A percentile compares a stretch with the other conserved stretches of the same genome.
Conservation (phyloP, 2,797 vertebrate species). For the Neomorphus geoffroyi region DNA sequence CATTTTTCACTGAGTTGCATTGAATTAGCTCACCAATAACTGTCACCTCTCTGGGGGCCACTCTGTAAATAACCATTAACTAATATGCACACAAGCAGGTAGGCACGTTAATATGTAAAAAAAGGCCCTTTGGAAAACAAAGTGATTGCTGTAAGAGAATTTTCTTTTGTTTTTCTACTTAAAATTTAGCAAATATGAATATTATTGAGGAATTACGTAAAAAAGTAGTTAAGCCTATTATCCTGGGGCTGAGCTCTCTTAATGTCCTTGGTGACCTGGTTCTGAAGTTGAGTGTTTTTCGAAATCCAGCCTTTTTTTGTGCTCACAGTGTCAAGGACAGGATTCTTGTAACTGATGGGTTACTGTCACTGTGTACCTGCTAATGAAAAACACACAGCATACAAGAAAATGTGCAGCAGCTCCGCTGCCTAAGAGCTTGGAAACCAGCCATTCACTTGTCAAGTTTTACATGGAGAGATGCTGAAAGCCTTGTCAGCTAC, state of each 20-base stretch:
- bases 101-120: not conserved
- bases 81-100: not conserved
- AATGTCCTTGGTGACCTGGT: not conserved
- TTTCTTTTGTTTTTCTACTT: not conserved
- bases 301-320: not conserved
- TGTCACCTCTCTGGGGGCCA: not conserved
- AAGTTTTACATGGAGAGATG: not conserved
- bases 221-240: not conserved
- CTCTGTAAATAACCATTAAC: not conserved
- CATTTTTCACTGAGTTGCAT: not conserved
- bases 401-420: not conserved
- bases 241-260: not conserved
- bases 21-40: not conserved
- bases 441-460: constrained; percentile 37
- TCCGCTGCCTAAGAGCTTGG: not conserved
- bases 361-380: not conserved
- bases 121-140: not conserved
- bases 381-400: not conserved
- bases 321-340: not conserved
- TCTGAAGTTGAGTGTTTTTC: not conserved
- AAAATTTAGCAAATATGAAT: not conserved
- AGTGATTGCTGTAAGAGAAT: not conserved
- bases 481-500: constrained; percentile 11
- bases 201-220: not conserved
- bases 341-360: not conserved